Evolutionary conservation across 2,113 vertebrate genomes (phyloP).

Genomic region (Eurypyga helias): DNA sequence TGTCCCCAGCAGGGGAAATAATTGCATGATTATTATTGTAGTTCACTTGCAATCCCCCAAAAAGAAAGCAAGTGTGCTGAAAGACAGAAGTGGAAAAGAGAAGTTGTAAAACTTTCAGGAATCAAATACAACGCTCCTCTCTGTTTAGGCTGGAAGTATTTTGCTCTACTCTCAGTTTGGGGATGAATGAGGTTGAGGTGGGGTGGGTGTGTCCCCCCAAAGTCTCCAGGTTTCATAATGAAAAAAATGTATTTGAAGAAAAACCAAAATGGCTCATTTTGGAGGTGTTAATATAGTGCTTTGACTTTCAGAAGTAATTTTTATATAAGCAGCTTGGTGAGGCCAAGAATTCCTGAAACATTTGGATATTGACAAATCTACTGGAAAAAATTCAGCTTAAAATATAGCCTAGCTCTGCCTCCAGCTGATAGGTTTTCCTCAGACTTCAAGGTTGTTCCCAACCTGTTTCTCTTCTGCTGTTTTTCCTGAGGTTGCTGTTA

Average conservation of each 20-base stretch:
- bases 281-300: neutral
- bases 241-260: neutral
- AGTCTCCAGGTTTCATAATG: neutral
- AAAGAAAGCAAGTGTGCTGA: neutral
- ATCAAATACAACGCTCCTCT: accelerated
- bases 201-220: accelerated
- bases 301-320: neutral
- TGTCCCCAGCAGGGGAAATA: neutral
- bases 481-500: neutral
- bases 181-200: neutral
- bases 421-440: neutral
- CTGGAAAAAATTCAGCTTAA: neutral
- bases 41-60: accelerated
- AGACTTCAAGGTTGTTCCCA: neutral
- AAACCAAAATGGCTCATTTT: neutral
- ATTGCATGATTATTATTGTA: neutral
- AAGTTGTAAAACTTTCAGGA: neutral
- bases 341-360: neutral
- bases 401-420: neutral
- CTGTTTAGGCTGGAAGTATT: neutral
- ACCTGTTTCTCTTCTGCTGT: neutral
- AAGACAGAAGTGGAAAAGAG: neutral
- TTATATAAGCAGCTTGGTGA: neutral
- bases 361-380: neutral
- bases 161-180: neutral